Percentiles rank a stretch among this genome's conserved stretches.
Evolutionary conservation across 2,113 vertebrate genomes (phyloP).

Genomic region (Clarias batrachus): DNA sequence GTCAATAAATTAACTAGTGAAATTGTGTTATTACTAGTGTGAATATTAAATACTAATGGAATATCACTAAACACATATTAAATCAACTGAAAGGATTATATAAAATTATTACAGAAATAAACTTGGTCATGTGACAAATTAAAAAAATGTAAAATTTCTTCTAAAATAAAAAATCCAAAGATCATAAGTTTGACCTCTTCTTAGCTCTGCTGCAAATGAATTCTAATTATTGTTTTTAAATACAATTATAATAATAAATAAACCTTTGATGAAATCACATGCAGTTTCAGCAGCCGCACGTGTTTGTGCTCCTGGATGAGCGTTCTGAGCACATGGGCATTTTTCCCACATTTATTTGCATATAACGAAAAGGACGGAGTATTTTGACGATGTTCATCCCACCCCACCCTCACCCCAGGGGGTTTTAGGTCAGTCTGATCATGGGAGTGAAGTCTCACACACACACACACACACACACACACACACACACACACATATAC

Average conservation of each 20-base stretch:
- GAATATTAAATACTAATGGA: too few species aligned
- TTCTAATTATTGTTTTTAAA: too few species aligned
- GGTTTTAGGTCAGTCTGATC: constrained; percentile 6
- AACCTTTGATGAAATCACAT: background rate
- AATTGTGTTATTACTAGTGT: too few species aligned
- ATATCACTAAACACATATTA: too few species aligned
- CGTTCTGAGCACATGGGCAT: too few species aligned
- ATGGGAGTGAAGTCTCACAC: constrained; percentile 11
- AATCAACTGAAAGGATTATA: background rate
- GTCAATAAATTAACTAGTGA: background rate
- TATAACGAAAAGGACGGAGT: too few species aligned
- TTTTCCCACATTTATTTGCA: too few species aligned
- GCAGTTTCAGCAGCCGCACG: background rate
- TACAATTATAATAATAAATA: too few species aligned
- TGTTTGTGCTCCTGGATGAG: background rate
- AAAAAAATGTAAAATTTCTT: background rate
- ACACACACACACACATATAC: too few species aligned
- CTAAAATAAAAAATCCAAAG: background rate
- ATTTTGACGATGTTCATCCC: background rate
- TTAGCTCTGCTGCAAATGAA: background rate
- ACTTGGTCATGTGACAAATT: background rate
- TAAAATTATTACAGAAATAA: background rate
- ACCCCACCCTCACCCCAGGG: too few species aligned
- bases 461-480: background rate
- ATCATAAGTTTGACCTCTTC: background rate